A percentile compares a stretch with the other conserved stretches of the same genome.
Conservation (phyloP, 2,888 invertebrate genomes). For the Pyrrhosoma nymphula region DNA sequence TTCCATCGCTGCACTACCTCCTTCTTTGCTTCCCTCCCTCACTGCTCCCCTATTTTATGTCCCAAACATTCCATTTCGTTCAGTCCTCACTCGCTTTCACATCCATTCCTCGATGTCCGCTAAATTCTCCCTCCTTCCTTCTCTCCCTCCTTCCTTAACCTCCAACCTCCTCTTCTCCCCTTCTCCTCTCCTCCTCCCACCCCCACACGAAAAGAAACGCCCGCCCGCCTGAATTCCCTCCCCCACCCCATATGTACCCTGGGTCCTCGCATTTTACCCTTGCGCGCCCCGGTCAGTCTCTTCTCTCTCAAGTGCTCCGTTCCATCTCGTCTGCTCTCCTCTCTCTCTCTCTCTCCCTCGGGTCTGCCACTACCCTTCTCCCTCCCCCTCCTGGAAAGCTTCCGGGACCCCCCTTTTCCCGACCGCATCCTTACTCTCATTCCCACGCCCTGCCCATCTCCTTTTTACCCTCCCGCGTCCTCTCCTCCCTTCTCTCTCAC, state of each 20-base stretch:
- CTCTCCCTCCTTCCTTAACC: not conserved
- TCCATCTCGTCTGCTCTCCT: slow-evolving; percentile 45
- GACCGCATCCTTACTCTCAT: slow-evolving; percentile 58
- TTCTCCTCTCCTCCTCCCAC: too few relatives aligned
- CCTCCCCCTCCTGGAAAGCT: not conserved
- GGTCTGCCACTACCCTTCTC: not conserved
- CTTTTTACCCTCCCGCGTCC: not conserved
- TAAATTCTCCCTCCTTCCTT: not conserved
- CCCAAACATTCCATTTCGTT: slow-evolving; percentile 50
- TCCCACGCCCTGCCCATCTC: slow-evolving; percentile 33
- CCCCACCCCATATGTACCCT: not conserved
- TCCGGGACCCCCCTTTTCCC: not conserved
- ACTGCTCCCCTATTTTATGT: not conserved
- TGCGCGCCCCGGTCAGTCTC: not conserved
- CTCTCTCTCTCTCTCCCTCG: slow-evolving; percentile 29
- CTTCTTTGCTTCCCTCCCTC: slow-evolving; percentile 11
- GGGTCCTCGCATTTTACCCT: not conserved
- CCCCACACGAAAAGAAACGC: not conserved
- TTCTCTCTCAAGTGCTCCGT: slow-evolving; percentile 34
- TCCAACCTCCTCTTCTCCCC: not conserved
- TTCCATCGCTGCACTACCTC: not conserved
- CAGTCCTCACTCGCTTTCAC: slow-evolving; percentile 11
- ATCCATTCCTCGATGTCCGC: slow-evolving; percentile 12
- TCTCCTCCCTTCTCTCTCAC: not conserved
- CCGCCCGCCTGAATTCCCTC: not conserved